Conservation (phyloP, 2,888 invertebrate genomes). For the Cosmia trapezina region DNA sequence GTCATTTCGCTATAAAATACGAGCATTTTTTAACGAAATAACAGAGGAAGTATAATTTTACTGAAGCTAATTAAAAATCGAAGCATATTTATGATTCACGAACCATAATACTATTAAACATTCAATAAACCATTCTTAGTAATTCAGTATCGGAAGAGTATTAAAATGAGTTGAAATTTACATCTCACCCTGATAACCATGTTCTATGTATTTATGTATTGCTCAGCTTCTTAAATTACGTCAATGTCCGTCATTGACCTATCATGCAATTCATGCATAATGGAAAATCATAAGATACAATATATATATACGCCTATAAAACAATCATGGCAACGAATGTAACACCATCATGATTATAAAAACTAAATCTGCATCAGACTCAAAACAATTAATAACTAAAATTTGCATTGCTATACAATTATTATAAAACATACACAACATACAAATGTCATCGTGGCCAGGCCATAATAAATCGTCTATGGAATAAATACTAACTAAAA, state of each 20-base stretch:
- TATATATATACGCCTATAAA: conserved; percentile 61
- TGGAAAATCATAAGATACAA: conserved; percentile 48
- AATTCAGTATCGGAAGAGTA: conserved; percentile 18
- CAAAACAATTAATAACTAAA: conserved; percentile 76
- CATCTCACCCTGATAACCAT: conserved; percentile 52
- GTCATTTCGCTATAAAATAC: too few species aligned
- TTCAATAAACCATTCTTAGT: conserved; percentile 7
- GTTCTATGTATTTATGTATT: conserved; percentile 64
- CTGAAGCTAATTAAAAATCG: too few species aligned
- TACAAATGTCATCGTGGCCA: conserved; percentile 81
- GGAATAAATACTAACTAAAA: conserved; percentile 81
- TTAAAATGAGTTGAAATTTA: conserved; percentile 35
- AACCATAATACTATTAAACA: conserved; percentile 17
- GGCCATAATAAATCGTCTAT: conserved; percentile 78
- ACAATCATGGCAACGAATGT: conserved; percentile 74
- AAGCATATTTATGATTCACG: conserved; percentile 16
- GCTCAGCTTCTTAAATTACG: conserved; percentile 59
- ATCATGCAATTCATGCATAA: conserved; percentile 37
- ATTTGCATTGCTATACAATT: conserved; percentile 84
- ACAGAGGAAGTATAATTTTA: too few species aligned
- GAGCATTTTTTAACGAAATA: too few species aligned
- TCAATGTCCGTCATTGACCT: conserved; percentile 30
- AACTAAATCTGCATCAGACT: conserved; percentile 89
- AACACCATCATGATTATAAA: conserved; percentile 60
- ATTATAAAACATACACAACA: conserved; percentile 80